Evolutionary conservation across 1,140 invertebrate genomes (phyloP).

Genomic region (Neodiprion pinetum): DNA sequence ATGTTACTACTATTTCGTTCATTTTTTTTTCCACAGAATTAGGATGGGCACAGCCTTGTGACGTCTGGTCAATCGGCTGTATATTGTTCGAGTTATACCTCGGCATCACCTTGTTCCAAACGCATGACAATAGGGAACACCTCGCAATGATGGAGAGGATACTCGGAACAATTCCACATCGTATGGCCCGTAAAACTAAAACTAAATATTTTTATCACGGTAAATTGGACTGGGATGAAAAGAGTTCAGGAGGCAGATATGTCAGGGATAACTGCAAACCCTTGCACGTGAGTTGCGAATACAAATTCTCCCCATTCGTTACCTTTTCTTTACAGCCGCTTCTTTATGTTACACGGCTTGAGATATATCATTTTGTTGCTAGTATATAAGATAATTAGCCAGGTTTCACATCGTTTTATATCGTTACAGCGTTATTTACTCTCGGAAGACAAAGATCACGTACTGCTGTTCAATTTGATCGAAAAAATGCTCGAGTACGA

Average conservation of each 20-base stretch:
- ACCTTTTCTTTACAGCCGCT: neutral
- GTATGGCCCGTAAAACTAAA: constrained; percentile 96
- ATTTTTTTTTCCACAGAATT: constrained; percentile 76
- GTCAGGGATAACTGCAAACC: constrained; percentile 99
- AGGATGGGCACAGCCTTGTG: constrained; percentile 99
- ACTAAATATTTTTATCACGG: constrained; percentile 97
- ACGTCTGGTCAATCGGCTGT: constrained; percentile 99
- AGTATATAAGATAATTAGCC: constrained; percentile 14
- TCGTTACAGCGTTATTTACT: constrained; percentile 87
- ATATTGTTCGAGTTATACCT: constrained; percentile 99
- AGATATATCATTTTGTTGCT: neutral
- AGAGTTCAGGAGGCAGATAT: constrained; percentile 93
- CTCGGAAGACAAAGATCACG: constrained; percentile 88
- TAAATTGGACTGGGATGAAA: constrained; percentile 94
- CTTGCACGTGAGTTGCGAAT: constrained; percentile 74
- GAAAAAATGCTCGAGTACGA: constrained; percentile 97
- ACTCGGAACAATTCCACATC: constrained; percentile 92
- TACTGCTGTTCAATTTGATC: constrained; percentile 93
- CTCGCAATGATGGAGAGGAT: constrained; percentile 99
- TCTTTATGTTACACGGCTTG: neutral
- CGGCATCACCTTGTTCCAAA: constrained; percentile 99
- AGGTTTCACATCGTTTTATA: constrained; percentile 19
- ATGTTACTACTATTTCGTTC: constrained; percentile 15
- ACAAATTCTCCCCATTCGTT: neutral
- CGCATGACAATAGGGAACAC: constrained; percentile 99